Percentiles rank a stretch among this genome's conserved stretches.
Evolutionary conservation across 2,113 vertebrate genomes (phyloP).

Genomic region (Meriones unguiculatus): DNA sequence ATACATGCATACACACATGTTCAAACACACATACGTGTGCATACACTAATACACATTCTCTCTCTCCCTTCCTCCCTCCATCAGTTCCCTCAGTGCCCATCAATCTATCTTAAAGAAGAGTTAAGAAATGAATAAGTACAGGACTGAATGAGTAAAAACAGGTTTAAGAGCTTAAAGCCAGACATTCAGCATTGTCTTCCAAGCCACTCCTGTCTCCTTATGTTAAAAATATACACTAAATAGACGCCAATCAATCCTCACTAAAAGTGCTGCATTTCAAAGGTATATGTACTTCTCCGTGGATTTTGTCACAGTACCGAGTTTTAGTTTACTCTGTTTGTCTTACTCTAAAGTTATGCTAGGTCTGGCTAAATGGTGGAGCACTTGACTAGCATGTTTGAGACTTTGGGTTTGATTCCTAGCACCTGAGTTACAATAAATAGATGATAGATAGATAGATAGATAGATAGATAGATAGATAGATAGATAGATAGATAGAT

Average conservation of each 20-base stretch:
- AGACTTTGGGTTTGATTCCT: background rate
- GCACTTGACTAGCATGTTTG: background rate
- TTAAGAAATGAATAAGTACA: background rate
- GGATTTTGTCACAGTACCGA: slow-evolving; percentile 22
- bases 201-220: background rate
- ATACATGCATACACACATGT: background rate
- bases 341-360: slow-evolving; percentile 8
- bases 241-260: background rate
- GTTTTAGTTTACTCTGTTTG: slow-evolving; percentile 6
- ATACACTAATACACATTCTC: background rate
- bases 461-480: too few relatives aligned
- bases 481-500: too few relatives aligned
- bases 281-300: background rate
- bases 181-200: background rate
- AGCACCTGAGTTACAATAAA: background rate
- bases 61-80: background rate
- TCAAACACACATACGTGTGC: background rate
- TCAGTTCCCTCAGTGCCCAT: background rate
- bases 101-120: background rate
- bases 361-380: background rate
- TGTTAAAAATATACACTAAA: slow-evolving; percentile 44
- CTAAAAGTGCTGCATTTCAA: background rate
- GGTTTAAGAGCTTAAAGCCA: background rate
- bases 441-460: too few relatives aligned
- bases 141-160: background rate